Evolutionary conservation across 2,113 vertebrate species (phyloP).

Genomic region (Chamaetylas fuelleborni): DNA sequence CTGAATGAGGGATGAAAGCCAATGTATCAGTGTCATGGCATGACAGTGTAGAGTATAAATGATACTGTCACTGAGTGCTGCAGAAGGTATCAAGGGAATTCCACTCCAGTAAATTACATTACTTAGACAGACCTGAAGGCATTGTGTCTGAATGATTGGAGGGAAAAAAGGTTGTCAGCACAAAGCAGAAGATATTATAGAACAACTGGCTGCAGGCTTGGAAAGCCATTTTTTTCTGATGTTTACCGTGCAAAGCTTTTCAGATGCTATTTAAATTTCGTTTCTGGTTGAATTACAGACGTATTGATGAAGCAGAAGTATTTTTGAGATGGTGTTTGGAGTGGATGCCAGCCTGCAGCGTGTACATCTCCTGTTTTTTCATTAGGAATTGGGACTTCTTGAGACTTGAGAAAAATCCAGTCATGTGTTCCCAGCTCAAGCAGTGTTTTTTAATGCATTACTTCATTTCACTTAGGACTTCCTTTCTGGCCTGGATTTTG

Average conservation of each 20-base stretch:
- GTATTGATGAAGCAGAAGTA: background rate
- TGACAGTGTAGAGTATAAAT: slow-evolving; percentile 78
- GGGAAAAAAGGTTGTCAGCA: slow-evolving; percentile 73
- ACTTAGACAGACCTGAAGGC: slow-evolving; percentile 83
- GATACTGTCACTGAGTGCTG: slow-evolving; percentile 80
- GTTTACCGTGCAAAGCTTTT: slow-evolving; percentile 47
- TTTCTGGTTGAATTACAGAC: slow-evolving; percentile 8
- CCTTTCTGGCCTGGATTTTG: background rate
- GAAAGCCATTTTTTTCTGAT: slow-evolving; percentile 48
- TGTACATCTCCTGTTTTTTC: background rate
- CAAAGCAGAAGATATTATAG: slow-evolving; percentile 61
- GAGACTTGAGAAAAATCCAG: background rate
- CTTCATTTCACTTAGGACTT: background rate
- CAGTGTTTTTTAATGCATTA: background rate
- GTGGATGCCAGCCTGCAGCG: background rate
- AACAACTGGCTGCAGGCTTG: slow-evolving; percentile 66
- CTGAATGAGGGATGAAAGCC: slow-evolving; percentile 73
- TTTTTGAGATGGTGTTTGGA: background rate
- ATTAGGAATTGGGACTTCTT: background rate
- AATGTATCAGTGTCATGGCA: slow-evolving; percentile 77
- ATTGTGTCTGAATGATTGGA: slow-evolving; percentile 74
- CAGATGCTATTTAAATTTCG: background rate
- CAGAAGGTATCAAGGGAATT: slow-evolving; percentile 76
- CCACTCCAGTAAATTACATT: slow-evolving; percentile 84
- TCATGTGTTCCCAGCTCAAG: background rate